Base-by-base conservation (phyloP, 1,140 invertebrate species). In the Drosophila funebris region DNA sequence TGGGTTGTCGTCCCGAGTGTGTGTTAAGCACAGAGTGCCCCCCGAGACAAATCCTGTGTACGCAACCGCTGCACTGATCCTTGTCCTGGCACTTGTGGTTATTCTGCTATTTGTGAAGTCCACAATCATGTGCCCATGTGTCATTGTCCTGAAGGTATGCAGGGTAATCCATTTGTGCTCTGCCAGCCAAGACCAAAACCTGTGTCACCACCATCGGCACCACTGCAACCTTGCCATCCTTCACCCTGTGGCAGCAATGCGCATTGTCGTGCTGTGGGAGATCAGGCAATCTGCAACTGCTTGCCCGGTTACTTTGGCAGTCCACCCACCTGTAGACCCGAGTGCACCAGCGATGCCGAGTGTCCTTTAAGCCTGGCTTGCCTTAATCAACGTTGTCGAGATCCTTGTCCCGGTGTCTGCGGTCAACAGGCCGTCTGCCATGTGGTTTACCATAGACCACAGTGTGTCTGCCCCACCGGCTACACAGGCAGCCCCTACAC, bases 1-100 rank as follows among this genome's bases (percentile, higher is more conserved):
- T 92, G 69, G 94, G 93, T 1, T 97, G 97, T 92, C 92, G 96
- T 73, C 96, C 96, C 11, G 96, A 97, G 92, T 97, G 96, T 91
- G 94, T 96, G 0, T 94, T 96, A 76, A 97, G 96, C 91, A 94
- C 95, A 1, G 96, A 97, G 72, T 97, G 96, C 90, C 92, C 95
- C 95, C 0, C 92, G 94, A 52, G 92, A 94, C 41, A 96, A 94
- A 90, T 94, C 96, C 3, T 97, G 96, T 83, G 94, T 94, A 53
- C 94, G 94, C 69, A 94, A 95, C 71, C 95, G 94, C 88, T 97
- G 96, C 89, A 90, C 94, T 5, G 94, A 96, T 92, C 95, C 96
- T 14, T 97, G 96, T 84, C 92, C 94, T 13, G 95, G 95, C 56
- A 95, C 95, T 1, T 97, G 96, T 89, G 96, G 95, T 8, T 90